phyloP scores from a whole-genome alignment of 2,113 vertebrate genomes.

The Brevimyrus niger region DNA sequence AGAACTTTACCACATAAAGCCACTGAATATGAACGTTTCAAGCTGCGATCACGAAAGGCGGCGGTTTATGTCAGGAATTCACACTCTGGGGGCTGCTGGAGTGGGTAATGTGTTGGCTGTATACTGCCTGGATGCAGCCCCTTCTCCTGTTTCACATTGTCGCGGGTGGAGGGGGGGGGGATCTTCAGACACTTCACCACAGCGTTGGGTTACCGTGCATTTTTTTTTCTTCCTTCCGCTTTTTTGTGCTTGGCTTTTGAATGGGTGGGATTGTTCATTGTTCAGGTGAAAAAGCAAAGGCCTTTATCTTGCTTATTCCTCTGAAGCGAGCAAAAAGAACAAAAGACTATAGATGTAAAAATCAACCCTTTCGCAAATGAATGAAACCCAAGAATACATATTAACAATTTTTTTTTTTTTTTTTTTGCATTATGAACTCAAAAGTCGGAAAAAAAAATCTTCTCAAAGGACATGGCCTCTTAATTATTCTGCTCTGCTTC shows the following conservation, averaged over 20 bases:
- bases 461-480: neutral
- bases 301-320: neutral
- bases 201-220: conserved; percentile 47
- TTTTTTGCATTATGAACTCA: neutral
- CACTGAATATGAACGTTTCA: neutral
- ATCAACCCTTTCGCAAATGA: neutral
- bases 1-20: neutral
- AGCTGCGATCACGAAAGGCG: neutral
- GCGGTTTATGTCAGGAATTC: neutral
- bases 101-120: neutral
- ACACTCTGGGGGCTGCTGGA: neutral
- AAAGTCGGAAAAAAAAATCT: neutral
- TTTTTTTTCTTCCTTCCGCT: conserved; percentile 37
- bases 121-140: neutral
- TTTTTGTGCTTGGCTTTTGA: conserved; percentile 41
- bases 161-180: neutral
- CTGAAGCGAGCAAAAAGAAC: neutral
- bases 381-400: neutral
- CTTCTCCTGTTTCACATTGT: conserved; percentile 21
- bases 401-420: neutral
- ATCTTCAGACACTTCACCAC: conserved; percentile 17
- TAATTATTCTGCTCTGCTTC: neutral
- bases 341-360: conserved; percentile 12
- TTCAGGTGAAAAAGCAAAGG: conserved; percentile 16
- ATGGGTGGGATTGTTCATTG: conserved; percentile 50